These are phyloP conservation scores for Okapia johnstoni DNA, from an alignment of 2,113 vertebrate genomes.

Conservation along the genomic window DNA sequence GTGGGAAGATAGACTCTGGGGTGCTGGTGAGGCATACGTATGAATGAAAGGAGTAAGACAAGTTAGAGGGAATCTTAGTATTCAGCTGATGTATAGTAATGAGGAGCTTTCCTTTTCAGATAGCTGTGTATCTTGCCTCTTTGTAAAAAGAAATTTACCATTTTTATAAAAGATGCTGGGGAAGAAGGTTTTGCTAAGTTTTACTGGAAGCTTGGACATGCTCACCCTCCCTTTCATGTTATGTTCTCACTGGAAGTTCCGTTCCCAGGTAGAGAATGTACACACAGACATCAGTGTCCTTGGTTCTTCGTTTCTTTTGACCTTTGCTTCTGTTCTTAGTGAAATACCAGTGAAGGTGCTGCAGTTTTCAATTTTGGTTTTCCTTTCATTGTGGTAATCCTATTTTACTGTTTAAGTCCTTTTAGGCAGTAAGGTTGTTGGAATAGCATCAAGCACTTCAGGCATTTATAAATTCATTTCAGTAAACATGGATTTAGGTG, in stretches of 20 bases:
- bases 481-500: not conserved
- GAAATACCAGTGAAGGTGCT: not conserved
- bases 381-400: not conserved
- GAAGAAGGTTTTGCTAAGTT: not conserved
- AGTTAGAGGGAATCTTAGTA: not conserved
- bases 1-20: too few relatives aligned
- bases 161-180: not conserved
- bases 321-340: not conserved
- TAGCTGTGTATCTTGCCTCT: not conserved
- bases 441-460: not conserved
- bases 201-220: not conserved
- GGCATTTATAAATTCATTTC: not conserved
- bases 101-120: not conserved
- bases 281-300: not conserved
- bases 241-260: not conserved
- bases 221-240: not conserved
- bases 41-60: not conserved
- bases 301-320: not conserved
- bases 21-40: accelerated
- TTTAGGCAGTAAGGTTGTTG: not conserved
- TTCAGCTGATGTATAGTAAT: not conserved
- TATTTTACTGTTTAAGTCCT: not conserved
- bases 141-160: not conserved
- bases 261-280: not conserved
- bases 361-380: not conserved